Evolutionary conservation across 23 tunicate genomes (phyloP).

Genomic region (Diplosoma virens): DNA sequence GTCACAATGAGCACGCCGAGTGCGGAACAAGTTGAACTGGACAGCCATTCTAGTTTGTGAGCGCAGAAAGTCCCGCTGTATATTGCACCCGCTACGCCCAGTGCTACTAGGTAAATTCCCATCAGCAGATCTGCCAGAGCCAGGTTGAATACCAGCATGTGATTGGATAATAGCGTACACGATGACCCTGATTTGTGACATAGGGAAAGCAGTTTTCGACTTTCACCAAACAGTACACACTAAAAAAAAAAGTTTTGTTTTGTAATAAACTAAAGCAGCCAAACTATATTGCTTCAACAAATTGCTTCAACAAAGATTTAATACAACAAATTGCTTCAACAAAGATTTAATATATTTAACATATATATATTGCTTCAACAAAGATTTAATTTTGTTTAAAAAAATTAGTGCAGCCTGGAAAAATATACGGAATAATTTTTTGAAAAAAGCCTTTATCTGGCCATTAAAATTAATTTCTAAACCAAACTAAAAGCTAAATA

Average conservation of each 20-base stretch:
- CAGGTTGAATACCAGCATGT: constrained; percentile 48
- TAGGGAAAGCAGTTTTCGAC: constrained; percentile 1
- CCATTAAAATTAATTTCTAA: too few relatives aligned
- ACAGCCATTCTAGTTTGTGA: constrained; percentile 41
- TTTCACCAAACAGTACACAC: constrained; percentile 38
- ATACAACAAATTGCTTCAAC: too few relatives aligned
- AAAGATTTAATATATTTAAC: too few relatives aligned
- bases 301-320: too few relatives aligned
- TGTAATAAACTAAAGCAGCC: too few relatives aligned
- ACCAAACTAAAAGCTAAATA: too few relatives aligned
- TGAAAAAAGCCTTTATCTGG: too few relatives aligned
- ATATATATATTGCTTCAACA: too few relatives aligned
- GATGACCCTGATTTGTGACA: constrained; percentile 23
- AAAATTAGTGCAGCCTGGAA: too few relatives aligned
- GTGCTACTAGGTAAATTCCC: constrained; percentile 46
- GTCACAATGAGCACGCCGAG: constrained; percentile 45
- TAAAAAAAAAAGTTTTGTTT: constrained; percentile 22
- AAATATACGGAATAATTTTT: too few relatives aligned
- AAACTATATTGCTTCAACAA: too few relatives aligned
- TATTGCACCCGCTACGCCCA: constrained; percentile 28
- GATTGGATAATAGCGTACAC: constrained; percentile 27
- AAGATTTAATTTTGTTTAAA: too few relatives aligned
- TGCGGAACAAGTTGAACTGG: constrained; percentile 17
- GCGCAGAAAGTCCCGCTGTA: constrained; percentile 58
- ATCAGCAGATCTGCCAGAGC: constrained; percentile 46